phyloP scores from a whole-genome alignment of 2,888 invertebrate genomes.

The Meiosimyza decipiens region DNA sequence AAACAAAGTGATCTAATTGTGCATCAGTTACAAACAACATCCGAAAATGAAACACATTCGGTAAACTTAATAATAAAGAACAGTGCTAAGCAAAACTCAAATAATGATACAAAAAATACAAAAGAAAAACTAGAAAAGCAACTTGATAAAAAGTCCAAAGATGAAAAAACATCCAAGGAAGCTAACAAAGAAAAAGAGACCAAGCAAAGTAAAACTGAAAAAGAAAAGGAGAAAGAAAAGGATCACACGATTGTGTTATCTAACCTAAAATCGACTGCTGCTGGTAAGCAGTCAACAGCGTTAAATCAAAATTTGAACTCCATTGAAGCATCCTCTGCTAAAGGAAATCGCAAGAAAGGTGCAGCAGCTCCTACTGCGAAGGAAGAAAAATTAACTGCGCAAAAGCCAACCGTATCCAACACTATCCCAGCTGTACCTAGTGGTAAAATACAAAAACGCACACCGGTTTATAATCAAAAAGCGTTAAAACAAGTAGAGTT shows the following conservation, averaged over 20 bases:
- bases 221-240: slow-evolving; percentile 39
- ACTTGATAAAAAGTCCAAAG: slow-evolving; percentile 42
- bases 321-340: background rate
- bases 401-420: slow-evolving; percentile 37
- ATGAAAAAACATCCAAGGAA: slow-evolving; percentile 41
- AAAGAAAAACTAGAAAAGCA: slow-evolving; percentile 42
- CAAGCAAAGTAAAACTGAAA: slow-evolving; percentile 45
- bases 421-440: slow-evolving; percentile 43
- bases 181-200: slow-evolving; percentile 35
- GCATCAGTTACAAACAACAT: slow-evolving; percentile 32
- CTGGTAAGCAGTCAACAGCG: slow-evolving; percentile 39
- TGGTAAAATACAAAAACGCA: slow-evolving; percentile 54
- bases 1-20: slow-evolving; percentile 26
- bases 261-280: slow-evolving; percentile 34
- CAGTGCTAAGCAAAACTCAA: slow-evolving; percentile 41
- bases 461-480: slow-evolving; percentile 71
- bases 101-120: slow-evolving; percentile 38
- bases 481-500: slow-evolving; percentile 53
- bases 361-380: slow-evolving; percentile 48
- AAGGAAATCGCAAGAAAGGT: slow-evolving; percentile 42
- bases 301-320: slow-evolving; percentile 16
- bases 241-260: slow-evolving; percentile 39
- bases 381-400: slow-evolving; percentile 37
- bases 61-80: slow-evolving; percentile 2
- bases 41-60: slow-evolving; percentile 44